Evolutionary conservation across 2,797 vertebrate genomes (phyloP).

Genomic region (Anolis apletophallus): DNA sequence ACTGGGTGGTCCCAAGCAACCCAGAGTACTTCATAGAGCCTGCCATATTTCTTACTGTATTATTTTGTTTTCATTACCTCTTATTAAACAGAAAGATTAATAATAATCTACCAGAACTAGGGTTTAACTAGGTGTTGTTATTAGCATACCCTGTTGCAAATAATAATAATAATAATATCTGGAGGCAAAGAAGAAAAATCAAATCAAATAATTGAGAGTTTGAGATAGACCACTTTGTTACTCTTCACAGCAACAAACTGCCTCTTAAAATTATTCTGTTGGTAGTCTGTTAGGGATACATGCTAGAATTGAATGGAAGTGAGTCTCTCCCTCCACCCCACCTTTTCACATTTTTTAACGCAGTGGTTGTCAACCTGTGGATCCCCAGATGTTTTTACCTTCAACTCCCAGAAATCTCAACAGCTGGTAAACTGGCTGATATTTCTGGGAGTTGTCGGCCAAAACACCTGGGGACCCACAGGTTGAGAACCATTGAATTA

Average conservation of each 20-base stretch:
- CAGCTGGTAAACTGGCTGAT: too few species aligned
- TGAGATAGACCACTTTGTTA: too few species aligned
- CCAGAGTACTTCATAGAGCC: neutral
- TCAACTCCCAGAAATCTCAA: too few species aligned
- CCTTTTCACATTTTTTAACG: too few species aligned
- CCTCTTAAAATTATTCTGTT: neutral
- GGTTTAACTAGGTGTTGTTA: too few species aligned
- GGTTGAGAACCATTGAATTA: too few species aligned
- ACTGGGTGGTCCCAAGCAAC: neutral
- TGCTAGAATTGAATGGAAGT: neutral
- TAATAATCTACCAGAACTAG: neutral
- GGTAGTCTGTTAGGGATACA: neutral
- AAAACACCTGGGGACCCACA: too few species aligned
- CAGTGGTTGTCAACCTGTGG: too few species aligned
- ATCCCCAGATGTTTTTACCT: too few species aligned
- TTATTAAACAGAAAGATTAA: neutral
- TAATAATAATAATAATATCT: neutral
- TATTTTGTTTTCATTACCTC: neutral
- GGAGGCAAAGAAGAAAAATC: neutral
- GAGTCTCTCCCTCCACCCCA: neutral
- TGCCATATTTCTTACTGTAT: neutral
- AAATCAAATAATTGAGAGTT: too few species aligned
- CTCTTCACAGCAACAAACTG: too few species aligned
- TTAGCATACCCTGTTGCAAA: neutral
- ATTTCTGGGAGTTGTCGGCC: too few species aligned